Conservation (phyloP, 1,140 invertebrate species). For the Tetramorium simillimum region DNA sequence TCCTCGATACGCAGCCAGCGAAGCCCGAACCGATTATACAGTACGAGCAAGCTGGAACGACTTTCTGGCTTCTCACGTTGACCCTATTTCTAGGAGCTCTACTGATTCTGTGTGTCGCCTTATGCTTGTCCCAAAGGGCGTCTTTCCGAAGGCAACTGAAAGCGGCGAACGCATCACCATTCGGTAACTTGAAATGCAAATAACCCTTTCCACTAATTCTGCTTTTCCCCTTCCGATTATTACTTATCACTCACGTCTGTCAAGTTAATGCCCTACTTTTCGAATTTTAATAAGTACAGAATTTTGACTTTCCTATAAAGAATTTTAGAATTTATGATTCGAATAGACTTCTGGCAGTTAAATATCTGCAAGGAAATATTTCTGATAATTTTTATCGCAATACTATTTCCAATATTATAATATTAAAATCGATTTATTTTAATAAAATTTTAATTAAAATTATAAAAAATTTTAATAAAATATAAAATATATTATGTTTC, state of each 20-base stretch:
- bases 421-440: background rate
- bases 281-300: background rate
- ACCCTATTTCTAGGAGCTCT: conserved; percentile 92
- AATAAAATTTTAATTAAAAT: no score
- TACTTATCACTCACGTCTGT: background rate
- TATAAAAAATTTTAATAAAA: no score
- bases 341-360: background rate
- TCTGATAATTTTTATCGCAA: background rate
- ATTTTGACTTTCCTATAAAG: background rate
- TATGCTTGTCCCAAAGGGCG: conserved; percentile 93
- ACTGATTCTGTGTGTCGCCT: conserved; percentile 91
- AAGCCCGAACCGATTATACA: conserved; percentile 89
- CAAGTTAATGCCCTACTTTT: background rate
- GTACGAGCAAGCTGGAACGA: conserved; percentile 83
- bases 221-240: background rate
- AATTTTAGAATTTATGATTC: background rate
- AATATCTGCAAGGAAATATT: background rate
- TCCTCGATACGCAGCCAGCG: conserved; percentile 94
- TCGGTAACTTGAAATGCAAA: conserved; percentile 87
- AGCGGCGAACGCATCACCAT: conserved; percentile 96
- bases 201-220: background rate
- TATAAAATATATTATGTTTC: background rate
- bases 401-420: background rate
- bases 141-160: conserved; percentile 95
- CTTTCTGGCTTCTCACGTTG: conserved; percentile 92